phyloP scores from a whole-genome alignment of 2,888 invertebrate species.

The Orchestes rusci region DNA sequence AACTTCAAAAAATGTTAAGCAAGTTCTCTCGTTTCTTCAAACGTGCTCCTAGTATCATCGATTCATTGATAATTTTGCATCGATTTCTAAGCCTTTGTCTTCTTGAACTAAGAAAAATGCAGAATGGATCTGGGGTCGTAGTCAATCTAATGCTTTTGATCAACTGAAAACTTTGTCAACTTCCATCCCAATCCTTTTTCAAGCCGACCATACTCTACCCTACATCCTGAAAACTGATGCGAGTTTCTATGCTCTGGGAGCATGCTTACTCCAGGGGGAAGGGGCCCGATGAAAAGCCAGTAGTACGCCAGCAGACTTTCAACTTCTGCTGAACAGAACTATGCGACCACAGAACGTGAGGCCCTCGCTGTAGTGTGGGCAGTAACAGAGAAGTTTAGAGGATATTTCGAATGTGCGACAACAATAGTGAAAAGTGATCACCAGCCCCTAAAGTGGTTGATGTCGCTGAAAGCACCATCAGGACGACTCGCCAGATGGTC shows the following conservation, averaged over 20 bases:
- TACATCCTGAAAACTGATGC: no score
- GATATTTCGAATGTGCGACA: slow-evolving; percentile 8
- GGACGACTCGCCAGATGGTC: no score
- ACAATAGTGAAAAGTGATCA: slow-evolving; percentile 42
- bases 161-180: no score
- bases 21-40: slow-evolving; percentile 24
- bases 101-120: slow-evolving; percentile 21
- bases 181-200: no score
- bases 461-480: not conserved
- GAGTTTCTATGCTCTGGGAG: slow-evolving; percentile 27
- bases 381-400: slow-evolving; percentile 10
- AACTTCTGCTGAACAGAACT: slow-evolving; percentile 26
- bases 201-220: no score
- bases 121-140: slow-evolving; percentile 7
- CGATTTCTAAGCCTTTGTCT: slow-evolving; percentile 21
- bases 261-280: no score
- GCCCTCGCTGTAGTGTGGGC: slow-evolving; percentile 5
- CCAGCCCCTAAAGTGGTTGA: no score
- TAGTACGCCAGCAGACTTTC: slow-evolving; percentile 31
- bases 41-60: slow-evolving; percentile 24
- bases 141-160: slow-evolving; percentile 14
- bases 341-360: slow-evolving; percentile 26
- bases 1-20: slow-evolving; percentile 24
- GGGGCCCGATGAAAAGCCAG: slow-evolving; percentile 23
- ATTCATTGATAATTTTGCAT: slow-evolving; percentile 24